These are phyloP conservation scores for Noctuana brunneofusca DNA, from an alignment of 2,888 invertebrate genomes.

Conservation along the genomic window DNA sequence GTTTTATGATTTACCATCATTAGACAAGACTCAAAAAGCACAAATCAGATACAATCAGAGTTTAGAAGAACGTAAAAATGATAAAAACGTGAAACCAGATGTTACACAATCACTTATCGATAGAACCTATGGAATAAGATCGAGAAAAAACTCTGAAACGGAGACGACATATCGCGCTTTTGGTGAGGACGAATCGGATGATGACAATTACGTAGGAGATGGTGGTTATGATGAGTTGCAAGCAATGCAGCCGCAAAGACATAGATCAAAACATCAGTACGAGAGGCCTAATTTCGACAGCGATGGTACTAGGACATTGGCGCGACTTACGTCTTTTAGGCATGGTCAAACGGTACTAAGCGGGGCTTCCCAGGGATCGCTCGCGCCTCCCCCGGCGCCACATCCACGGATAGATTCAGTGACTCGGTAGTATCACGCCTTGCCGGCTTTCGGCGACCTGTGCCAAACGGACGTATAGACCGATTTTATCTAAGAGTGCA, in stretches of 20 bases:
- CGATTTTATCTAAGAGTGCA: constrained; percentile 54
- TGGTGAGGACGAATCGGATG: constrained; percentile 73
- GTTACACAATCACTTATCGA: constrained; percentile 74
- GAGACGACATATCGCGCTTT: constrained; percentile 76
- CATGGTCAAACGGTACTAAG: constrained; percentile 61
- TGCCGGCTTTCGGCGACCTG: constrained; percentile 80
- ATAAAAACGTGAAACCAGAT: constrained; percentile 63
- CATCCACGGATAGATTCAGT: constrained; percentile 73
- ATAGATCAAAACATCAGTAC: constrained; percentile 72
- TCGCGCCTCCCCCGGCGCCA: constrained; percentile 68
- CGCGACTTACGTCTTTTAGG: constrained; percentile 72
- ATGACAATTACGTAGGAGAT: constrained; percentile 71
- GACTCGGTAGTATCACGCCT: constrained; percentile 80
- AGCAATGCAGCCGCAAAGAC: constrained; percentile 69
- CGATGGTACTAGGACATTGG: constrained; percentile 66
- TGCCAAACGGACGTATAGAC: constrained; percentile 82
- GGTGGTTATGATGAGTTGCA: constrained; percentile 74
- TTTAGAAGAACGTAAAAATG: constrained; percentile 67
- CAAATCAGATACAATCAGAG: constrained; percentile 74
- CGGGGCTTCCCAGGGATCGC: constrained; percentile 54
- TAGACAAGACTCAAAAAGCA: constrained; percentile 76
- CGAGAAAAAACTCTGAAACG: constrained; percentile 73
- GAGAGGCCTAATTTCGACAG: constrained; percentile 77
- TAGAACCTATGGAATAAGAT: constrained; percentile 68
- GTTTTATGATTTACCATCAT: constrained; percentile 73